Base-by-base conservation (phyloP, 2,888 invertebrate species). In the Suillia variegata region DNA sequence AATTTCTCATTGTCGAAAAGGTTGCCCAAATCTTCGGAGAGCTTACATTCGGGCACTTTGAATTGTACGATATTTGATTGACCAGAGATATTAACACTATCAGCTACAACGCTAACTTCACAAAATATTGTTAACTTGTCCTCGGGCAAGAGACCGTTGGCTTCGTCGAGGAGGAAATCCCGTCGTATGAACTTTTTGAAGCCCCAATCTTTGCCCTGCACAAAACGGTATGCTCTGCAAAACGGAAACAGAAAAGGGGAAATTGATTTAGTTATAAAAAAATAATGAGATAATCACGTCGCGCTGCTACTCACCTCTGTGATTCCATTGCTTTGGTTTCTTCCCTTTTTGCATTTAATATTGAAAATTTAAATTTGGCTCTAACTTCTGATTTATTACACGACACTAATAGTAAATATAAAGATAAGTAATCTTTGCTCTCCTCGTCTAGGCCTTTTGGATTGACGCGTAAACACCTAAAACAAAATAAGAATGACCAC, bases 131-230 rank as follows among this genome's bases (percentile, higher is more conserved):
- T 98, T 82, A 99, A 87, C 85, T 98, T 97, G 83, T 99, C 99
- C 83, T 99, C 98, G 17, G 99, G 98, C 75, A 99, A 85, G 50
- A 99, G 88, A 71, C 99, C 99, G 82, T 99, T 99, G 62, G 96
- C 94, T 85, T 99, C 99, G 83, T 99, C 99, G 82, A 99, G 85
- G 66, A 99, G 87, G 84, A 99, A 99, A 85, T 99, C 99, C 84
- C 99, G 88, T 79, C 98, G 88, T 70, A 99, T 99, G 83, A 99
- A 99, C 84, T 99, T 99, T 85, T 99, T 99, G 86, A 99, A 99
- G 62, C 99, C 99, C 99, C 99, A 99, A 87, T 99, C 99, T 85
- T 99, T 99, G 74, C 99, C 99, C 85, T 99, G 98, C 65, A 99
- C 98, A 85, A 99, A 99, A 86, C 98, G 90, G 85, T 99, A 99